A percentile compares a stretch with the other conserved stretches of the same genome.
Conservation (phyloP, 2,888 invertebrate species). For the Callimorpha dominula region DNA sequence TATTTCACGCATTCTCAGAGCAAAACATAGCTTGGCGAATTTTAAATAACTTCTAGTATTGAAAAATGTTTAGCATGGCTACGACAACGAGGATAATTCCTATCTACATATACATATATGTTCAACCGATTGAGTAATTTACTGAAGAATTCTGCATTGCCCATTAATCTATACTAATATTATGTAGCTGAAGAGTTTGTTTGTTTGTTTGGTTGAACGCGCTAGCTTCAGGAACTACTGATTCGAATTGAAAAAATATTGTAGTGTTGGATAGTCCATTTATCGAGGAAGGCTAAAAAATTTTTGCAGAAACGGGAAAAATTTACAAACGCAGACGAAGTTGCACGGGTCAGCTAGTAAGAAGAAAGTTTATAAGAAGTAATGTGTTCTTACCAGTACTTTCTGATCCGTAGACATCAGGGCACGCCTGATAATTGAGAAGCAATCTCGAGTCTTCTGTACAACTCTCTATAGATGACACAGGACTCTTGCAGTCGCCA, state of each 20-base stretch:
- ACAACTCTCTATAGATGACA: slow-evolving; percentile 97
- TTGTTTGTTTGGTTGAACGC: no score
- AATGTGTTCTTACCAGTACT: slow-evolving; percentile 90
- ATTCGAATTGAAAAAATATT: no score
- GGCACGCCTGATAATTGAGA: slow-evolving; percentile 97
- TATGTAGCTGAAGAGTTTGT: no score
- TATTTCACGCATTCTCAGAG: background rate
- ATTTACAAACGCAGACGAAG: no score
- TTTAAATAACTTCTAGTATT: background rate
- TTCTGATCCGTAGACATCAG: slow-evolving; percentile 95
- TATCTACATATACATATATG: background rate
- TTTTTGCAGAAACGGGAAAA: background rate
- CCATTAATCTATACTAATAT: no score
- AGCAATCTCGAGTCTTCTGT: slow-evolving; percentile 96
- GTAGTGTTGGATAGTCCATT: no score
- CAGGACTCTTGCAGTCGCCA: slow-evolving; percentile 95
- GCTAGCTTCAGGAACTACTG: no score
- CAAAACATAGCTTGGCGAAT: background rate
- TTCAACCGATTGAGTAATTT: background rate
- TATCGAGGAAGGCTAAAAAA: background rate
- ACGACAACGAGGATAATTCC: background rate
- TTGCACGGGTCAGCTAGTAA: no score
- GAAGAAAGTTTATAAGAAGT: no score
- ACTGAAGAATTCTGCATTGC: background rate
- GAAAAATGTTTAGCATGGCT: background rate